phyloP scores from a whole-genome alignment of 2,113 vertebrate species.

The Astur gentilis region DNA sequence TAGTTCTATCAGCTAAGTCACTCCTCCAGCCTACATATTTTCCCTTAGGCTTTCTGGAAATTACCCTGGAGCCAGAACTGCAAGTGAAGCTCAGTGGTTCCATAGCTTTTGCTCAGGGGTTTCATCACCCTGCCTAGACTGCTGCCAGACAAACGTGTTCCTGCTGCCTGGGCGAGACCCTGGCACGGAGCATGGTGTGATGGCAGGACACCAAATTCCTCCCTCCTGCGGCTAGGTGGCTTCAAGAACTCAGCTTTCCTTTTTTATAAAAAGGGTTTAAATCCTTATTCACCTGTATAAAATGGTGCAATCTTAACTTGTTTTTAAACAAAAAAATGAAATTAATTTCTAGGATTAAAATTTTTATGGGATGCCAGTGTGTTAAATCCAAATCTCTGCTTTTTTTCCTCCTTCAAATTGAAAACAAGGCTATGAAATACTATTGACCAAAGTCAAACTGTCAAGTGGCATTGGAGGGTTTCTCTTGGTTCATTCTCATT shows the following conservation, averaged over 20 bases:
- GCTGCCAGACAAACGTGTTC: not conserved
- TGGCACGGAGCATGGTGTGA: rapidly evolving
- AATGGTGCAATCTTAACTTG: not conserved
- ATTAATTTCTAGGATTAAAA: not conserved
- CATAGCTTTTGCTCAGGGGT: not conserved
- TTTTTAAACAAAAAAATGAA: not conserved
- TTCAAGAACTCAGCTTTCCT: not conserved
- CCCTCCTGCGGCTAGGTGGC: not conserved
- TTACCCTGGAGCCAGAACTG: not conserved
- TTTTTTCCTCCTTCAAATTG: not conserved
- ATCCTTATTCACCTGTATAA: not conserved
- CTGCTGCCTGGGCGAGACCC: not conserved
- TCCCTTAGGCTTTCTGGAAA: not conserved
- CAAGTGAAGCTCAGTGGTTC: not conserved
- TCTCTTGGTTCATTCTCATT: not conserved
- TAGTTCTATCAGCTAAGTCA: not conserved
- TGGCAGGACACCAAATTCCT: not conserved
- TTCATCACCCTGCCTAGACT: not conserved
- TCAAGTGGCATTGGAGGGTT: not conserved
- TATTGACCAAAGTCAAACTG: not conserved
- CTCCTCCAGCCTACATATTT: not conserved
- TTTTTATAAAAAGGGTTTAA: not conserved
- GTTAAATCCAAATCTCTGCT: not conserved
- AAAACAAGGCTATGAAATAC: not conserved
- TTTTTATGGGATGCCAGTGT: not conserved